Evolutionary conservation across 1,140 invertebrate species (phyloP), one percentile per base, ranked within the genome.

Genomic region (Diorhabda elongata): DNA sequence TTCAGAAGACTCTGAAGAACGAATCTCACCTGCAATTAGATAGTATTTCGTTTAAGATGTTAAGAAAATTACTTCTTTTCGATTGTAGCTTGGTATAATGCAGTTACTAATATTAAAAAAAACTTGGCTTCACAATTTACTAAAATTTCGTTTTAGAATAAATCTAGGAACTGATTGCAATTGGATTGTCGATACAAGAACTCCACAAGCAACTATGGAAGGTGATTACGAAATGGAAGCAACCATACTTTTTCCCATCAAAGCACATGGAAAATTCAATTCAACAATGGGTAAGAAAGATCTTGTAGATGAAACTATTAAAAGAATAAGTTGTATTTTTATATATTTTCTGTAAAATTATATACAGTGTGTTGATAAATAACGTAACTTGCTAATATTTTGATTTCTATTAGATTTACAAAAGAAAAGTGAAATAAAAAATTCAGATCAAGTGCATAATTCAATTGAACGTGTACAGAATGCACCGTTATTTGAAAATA

Each of bases 251-350:
- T 71, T 75, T 61, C 72, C 71, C 3, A 64, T 75, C 5, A 69
- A 69, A 62, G 74, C 71, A 43, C 11, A 75, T 57, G 74, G 72
- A 61, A 68, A 56, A 59, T 68, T 69, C 47, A 73, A 71, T 41
- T 61, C 73, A 4, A 71, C 66, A 5, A 6, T 73, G 44, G 43
- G 74, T 75, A 63, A 62, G 68, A 57, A 8, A 3, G 7, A 52
- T 44, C 6, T 63, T 3, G 64, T 5, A 11, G 41, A 63, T 41
- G 41, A 5, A 42, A 63, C 61, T 42, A 60, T n/a, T 60, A 6
- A 42, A 62, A 7, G 61, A 5, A 42, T 26, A 26, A 26, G 26
- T 11, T 11, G 11, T 11, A 11, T 11, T 11, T 11, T 11, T 11
- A 11, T 11, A 1, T 26, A 26, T 26, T 26, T 26, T 1, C 1